A percentile compares a stretch with the other conserved stretches of the same genome.
These are phyloP conservation scores for Fistularia tabacaria DNA, from an alignment of 2,797 vertebrate species.

Conservation along the genomic window DNA sequence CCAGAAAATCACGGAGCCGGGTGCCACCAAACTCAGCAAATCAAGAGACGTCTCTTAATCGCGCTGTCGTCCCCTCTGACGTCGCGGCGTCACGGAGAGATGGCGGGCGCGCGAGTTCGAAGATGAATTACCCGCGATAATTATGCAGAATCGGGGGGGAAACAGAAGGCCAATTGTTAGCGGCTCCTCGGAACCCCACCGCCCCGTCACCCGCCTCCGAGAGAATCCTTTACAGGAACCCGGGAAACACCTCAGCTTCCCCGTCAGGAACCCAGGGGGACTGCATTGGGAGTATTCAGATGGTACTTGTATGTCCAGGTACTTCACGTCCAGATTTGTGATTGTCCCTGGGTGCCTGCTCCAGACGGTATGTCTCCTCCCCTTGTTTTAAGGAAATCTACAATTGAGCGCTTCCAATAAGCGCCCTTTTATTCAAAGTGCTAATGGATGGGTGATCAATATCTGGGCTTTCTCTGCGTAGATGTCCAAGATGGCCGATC, in stretches of 20 bases:
- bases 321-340: too few relatives aligned
- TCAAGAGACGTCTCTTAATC: slow-evolving; percentile 4
- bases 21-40: slow-evolving; percentile 6
- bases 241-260: slow-evolving; percentile 26
- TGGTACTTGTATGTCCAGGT: background rate
- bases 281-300: slow-evolving; percentile 6
- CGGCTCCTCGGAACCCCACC: slow-evolving; percentile 52
- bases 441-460: slow-evolving; percentile 75
- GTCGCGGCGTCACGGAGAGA: too few relatives aligned
- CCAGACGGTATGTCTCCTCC: slow-evolving; percentile 46
- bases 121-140: slow-evolving; percentile 70
- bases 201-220: slow-evolving; percentile 15
- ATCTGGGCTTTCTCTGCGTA: slow-evolving; percentile 41
- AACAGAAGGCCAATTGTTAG: slow-evolving; percentile 66
- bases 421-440: slow-evolving; percentile 37
- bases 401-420: slow-evolving; percentile 56
- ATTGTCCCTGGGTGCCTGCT: background rate
- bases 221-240: slow-evolving; percentile 48
- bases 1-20: slow-evolving; percentile 40
- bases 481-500: slow-evolving; percentile 32
- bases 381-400: slow-evolving; percentile 62
- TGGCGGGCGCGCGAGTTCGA: slow-evolving; percentile 41
- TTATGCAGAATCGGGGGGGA: slow-evolving; percentile 62
- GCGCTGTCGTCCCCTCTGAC: too few relatives aligned
- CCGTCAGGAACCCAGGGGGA: slow-evolving; percentile 17